Percentiles rank a stretch among this genome's conserved stretches.
These are phyloP conservation scores for Etia nguti DNA, from an alignment of 2,113 vertebrate species.

Conservation along the genomic window DNA sequence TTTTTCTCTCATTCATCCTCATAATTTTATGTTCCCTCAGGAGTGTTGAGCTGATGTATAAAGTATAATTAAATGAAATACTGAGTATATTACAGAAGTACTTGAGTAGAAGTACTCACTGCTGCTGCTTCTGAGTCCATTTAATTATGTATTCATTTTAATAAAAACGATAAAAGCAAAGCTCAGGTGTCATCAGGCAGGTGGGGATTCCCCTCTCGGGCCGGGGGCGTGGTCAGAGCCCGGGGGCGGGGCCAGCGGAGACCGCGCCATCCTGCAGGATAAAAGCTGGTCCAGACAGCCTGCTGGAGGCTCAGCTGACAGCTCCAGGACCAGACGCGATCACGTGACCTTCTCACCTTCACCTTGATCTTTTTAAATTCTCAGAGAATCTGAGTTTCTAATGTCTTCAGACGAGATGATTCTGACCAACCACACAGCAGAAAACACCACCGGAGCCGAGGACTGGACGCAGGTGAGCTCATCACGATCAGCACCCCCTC, in stretches of 20 bases:
- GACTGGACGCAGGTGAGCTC: slow-evolving; percentile 62
- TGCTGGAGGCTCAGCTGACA: background rate
- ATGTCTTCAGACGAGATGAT: background rate
- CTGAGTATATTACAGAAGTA: background rate
- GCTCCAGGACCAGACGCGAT: background rate
- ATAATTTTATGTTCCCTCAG: background rate
- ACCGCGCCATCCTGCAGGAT: background rate
- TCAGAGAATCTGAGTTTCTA: background rate
- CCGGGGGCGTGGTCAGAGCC: accelerated
- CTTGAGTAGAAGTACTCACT: background rate
- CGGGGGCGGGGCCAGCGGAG: background rate
- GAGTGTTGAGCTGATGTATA: background rate
- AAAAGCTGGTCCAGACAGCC: background rate
- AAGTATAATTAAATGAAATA: background rate
- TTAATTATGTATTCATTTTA: background rate
- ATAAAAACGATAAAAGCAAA: background rate
- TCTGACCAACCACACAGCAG: background rate
- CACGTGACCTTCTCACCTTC: background rate
- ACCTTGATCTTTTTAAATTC: background rate
- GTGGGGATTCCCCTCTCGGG: background rate
- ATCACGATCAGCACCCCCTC: background rate
- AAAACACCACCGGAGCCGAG: slow-evolving; percentile 30
- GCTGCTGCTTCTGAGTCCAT: background rate
- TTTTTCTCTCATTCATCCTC: no score
- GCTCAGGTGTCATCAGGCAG: background rate